phyloP scores from a whole-genome alignment of 1,140 invertebrate species.

The Calliphora vicina region DNA sequence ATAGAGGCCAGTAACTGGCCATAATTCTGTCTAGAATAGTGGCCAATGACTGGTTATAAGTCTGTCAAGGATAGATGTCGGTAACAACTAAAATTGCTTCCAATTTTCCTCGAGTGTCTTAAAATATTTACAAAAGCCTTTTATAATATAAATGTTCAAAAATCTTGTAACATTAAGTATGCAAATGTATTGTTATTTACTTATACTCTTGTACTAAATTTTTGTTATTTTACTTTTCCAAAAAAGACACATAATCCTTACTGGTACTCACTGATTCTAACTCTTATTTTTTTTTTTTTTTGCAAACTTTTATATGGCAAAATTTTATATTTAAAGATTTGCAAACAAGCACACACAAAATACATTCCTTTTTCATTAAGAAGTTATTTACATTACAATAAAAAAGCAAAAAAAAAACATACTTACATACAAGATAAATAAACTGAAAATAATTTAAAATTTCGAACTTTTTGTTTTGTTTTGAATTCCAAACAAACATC shows the following conservation, averaged over 20 bases:
- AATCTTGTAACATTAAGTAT: slow-evolving; percentile 2
- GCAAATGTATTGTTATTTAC: slow-evolving; percentile 14
- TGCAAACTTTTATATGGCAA: not conserved
- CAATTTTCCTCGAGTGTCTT: not conserved
- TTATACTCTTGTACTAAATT: not conserved
- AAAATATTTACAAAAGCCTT: not conserved
- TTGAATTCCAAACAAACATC: no score
- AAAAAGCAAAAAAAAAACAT: not conserved
- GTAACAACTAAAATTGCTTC: no score
- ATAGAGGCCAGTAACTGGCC: no score
- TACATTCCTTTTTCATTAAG: not conserved
- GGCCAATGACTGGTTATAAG: no score
- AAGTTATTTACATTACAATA: slow-evolving; percentile 11
- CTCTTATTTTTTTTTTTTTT: no score
- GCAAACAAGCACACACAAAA: not conserved
- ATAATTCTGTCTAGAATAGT: no score
- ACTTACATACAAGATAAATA: not conserved
- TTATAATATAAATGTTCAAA: not conserved
- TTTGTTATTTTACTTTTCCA: not conserved
- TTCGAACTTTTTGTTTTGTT: not conserved
- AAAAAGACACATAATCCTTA: not conserved
- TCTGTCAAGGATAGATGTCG: no score
- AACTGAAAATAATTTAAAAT: not conserved
- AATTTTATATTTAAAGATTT: not conserved
- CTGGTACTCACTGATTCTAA: not conserved